A percentile compares a stretch with the other conserved stretches of the same genome.
Conservation (phyloP, 2,888 invertebrate species). For the Gymnosoma rotundatum region DNA sequence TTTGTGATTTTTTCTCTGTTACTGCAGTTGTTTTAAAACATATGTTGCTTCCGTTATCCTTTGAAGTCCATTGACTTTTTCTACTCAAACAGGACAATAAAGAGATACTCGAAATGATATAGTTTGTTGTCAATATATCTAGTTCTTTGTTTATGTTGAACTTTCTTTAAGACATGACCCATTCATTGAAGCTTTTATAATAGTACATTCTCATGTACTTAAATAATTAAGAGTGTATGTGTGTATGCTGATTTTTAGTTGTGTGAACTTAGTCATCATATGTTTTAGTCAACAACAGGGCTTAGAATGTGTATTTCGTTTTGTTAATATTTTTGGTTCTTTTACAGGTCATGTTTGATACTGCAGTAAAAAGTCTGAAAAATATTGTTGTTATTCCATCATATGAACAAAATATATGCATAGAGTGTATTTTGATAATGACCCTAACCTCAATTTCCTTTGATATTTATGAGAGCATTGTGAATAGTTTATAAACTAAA, state of each 20-base stretch:
- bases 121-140: slow-evolving; percentile 11
- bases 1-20: slow-evolving; percentile 21
- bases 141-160: slow-evolving; percentile 60
- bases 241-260: too few relatives aligned
- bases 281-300: slow-evolving; percentile 20
- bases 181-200: slow-evolving; percentile 49
- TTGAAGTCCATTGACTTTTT: slow-evolving; percentile 68
- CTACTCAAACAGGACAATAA: slow-evolving; percentile 10
- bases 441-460: slow-evolving; percentile 48
- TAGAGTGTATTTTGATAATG: slow-evolving; percentile 43
- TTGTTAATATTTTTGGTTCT: slow-evolving; percentile 8
- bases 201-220: background rate
- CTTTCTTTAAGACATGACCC: slow-evolving; percentile 60
- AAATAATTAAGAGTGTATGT: background rate
- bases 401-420: slow-evolving; percentile 2
- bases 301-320: background rate
- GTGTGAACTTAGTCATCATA: slow-evolving; percentile 34
- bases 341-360: slow-evolving; percentile 30
- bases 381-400: background rate
- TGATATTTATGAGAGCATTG: slow-evolving; percentile 21
- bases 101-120: slow-evolving; percentile 12
- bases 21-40: slow-evolving; percentile 45
- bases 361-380: slow-evolving; percentile 2
- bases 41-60: slow-evolving; percentile 63
- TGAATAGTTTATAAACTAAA: background rate